phyloP scores from a whole-genome alignment of 2,888 invertebrate genomes.

The Stenodema calcarata region DNA sequence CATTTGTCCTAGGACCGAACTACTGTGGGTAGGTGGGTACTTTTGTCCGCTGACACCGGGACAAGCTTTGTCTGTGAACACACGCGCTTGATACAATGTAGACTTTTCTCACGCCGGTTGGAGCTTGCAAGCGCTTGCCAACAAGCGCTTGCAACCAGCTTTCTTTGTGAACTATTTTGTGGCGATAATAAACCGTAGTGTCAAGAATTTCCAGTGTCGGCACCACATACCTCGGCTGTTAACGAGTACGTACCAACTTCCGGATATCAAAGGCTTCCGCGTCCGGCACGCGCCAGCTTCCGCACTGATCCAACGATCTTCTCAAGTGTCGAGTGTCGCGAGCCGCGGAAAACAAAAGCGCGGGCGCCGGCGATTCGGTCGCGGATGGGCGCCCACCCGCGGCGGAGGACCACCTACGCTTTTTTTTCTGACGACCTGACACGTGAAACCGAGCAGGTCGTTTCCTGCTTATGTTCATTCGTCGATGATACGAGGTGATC shows the following conservation, averaged over 20 bases:
- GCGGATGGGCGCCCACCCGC: constrained; percentile 1
- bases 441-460: background rate
- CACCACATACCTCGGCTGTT: no score
- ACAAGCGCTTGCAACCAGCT: no score
- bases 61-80: no score
- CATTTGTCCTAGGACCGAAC: no score
- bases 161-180: no score
- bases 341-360: background rate
- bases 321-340: background rate
- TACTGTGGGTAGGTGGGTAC: no score
- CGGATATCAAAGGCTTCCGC: background rate
- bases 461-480: background rate
- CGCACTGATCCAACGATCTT: background rate
- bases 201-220: no score
- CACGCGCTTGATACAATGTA: no score
- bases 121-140: no score
- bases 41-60: no score
- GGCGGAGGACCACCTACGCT: background rate
- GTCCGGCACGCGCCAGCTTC: background rate
- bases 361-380: background rate
- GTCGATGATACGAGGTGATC: background rate
- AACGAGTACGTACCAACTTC: background rate
- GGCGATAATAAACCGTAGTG: no score
- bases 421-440: background rate
- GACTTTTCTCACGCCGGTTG: no score